Evolutionary conservation across 1,140 invertebrate genomes (phyloP), one percentile per base, ranked within the genome.

Genomic region (Hycleus phaleratus): DNA sequence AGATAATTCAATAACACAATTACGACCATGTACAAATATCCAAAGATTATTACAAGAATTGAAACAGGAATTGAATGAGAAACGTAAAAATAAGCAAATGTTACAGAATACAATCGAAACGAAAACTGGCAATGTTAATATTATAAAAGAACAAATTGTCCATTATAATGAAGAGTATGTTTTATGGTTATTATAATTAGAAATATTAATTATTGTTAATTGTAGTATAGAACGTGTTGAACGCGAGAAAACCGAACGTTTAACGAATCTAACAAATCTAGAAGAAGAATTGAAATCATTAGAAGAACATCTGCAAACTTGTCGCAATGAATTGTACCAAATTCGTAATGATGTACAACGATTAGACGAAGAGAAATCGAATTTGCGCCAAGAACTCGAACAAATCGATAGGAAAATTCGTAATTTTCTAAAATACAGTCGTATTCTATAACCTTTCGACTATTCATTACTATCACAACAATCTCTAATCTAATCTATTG

Each of bases 291-390:
- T 78, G 7, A 70, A 73, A 26, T 73, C 75, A 50, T 56, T 75
- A n/a, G 71, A 77, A 46, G 74, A 77, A 9, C 68, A 74, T 44
- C 69, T 79, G 18, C 63, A 72, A 49, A 77, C 78, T 3, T 72
- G 73, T 7, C 59, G 74, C 64, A 77, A 73, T 18, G 76, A 79
- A 58, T 60, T 74, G 24, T 73, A 73, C 65, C 79, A 81, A 63
- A 66, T 76, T 8, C 72, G 73, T 59, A 70, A 66, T 38, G 71
- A 76, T 58, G 71, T 74, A 43, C 46, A 65, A n/a, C 68, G 68
- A 10, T 62, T 75, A 10, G 65, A 71, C 54, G 69, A 76, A 46
- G 73, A 79, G 56, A 69, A 71, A 46, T 49, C 70, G 45, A 44
- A 59, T 42, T 26, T 73, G 0, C 72, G 66, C 60, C 62, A 61